Evolutionary conservation across 2,888 invertebrate genomes (phyloP).

Genomic region (Sinotaia quadrata): DNA sequence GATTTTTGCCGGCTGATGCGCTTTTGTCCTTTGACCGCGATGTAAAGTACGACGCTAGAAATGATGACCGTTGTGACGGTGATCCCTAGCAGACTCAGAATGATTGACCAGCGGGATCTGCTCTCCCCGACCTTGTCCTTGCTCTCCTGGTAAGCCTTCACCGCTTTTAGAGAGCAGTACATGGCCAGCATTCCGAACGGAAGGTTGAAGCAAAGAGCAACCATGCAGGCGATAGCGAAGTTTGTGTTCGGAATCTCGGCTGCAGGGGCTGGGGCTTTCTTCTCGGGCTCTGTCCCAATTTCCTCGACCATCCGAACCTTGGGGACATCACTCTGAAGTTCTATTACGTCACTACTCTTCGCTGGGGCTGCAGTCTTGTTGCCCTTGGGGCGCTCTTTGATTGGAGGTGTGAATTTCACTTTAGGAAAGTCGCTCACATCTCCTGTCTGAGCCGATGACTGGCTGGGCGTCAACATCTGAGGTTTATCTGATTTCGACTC

Average conservation of each 20-base stretch:
- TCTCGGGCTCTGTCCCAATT: not conserved
- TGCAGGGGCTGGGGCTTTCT: not conserved
- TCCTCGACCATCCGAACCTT: not conserved
- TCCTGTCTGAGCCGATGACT: too few relatives aligned
- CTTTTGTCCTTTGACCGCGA: constrained; percentile 22
- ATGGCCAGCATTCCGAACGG: constrained; percentile 34
- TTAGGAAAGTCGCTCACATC: too few relatives aligned
- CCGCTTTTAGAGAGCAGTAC: constrained; percentile 34
- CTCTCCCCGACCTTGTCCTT: constrained; percentile 22
- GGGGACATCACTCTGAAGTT: constrained; percentile 15
- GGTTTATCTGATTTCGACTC: too few relatives aligned
- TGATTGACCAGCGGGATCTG: constrained; percentile 30
- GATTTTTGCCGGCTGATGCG: constrained; percentile 10
- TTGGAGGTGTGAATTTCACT: too few relatives aligned
- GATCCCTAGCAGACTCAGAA: constrained; percentile 36
- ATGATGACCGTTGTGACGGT: constrained; percentile 36
- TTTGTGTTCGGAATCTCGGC: constrained; percentile 35
- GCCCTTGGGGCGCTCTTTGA: too few relatives aligned
- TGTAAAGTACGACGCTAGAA: constrained; percentile 31
- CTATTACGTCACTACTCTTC: constrained; percentile 17
- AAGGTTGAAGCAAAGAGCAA: constrained; percentile 34
- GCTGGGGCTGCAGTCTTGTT: too few relatives aligned
- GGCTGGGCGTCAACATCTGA: too few relatives aligned
- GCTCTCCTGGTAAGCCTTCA: constrained; percentile 34
- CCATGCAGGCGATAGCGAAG: constrained; percentile 35